phyloP scores from a whole-genome alignment of 2,888 invertebrate species.

The Pseudoips prasinana region DNA sequence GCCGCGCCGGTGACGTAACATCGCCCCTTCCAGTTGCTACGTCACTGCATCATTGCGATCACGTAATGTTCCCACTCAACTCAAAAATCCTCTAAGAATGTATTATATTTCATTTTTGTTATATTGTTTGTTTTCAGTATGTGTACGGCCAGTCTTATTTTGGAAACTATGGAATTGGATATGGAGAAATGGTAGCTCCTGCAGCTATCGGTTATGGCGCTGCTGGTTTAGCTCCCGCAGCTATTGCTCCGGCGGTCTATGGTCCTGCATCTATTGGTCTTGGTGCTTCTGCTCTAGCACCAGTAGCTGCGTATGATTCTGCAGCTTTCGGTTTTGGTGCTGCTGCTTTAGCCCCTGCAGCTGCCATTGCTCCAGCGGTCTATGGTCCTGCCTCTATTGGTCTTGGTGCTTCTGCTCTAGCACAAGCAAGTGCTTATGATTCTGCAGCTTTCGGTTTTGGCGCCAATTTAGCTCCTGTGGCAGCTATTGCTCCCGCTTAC shows the following conservation, averaged over 20 bases:
- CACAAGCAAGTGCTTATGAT: neutral
- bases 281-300: too few relatives aligned
- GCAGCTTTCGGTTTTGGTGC: constrained; percentile 5
- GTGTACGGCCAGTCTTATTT: neutral
- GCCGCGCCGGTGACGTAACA: too few relatives aligned
- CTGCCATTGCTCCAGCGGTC: neutral
- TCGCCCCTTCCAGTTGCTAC: too few relatives aligned
- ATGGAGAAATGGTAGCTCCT: too few relatives aligned
- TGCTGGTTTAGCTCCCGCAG: neutral
- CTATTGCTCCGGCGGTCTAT: neutral
- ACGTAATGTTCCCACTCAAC: neutral
- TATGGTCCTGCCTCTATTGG: neutral
- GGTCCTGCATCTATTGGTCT: neutral
- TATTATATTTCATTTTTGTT: too few relatives aligned
- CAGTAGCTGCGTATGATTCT: neutral
- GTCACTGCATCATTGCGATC: neutral
- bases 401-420: neutral
- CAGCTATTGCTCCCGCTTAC: neutral
- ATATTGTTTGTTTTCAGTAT: neutral
- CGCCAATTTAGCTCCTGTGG: constrained; percentile 15
- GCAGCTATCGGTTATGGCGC: too few relatives aligned
- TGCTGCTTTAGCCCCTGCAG: constrained; percentile 16
- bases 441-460: constrained; percentile 5
- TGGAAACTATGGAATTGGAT: too few relatives aligned
- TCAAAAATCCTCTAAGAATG: too few relatives aligned